Evolutionary conservation across 2,888 invertebrate species (phyloP).

Genomic region (Limnephilus marmoratus): DNA sequence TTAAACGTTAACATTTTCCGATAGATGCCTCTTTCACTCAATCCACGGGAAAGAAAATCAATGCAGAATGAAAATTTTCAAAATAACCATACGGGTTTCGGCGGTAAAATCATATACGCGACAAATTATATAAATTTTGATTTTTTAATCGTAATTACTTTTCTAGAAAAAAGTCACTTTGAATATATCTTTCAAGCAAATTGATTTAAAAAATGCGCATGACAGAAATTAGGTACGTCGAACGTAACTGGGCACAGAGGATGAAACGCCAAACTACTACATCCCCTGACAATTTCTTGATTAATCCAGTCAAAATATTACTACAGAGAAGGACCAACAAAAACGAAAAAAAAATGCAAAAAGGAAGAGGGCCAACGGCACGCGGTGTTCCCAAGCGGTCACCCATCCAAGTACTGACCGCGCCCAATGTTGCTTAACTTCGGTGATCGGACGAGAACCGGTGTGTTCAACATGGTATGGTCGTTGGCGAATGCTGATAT

Average conservation of each 20-base stretch:
- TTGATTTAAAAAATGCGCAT: too few species aligned
- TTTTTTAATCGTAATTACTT: too few species aligned
- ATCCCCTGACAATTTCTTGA: too few species aligned
- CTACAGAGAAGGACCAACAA: too few species aligned
- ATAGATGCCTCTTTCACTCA: not conserved
- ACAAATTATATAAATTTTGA: too few species aligned
- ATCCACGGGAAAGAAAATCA: not conserved
- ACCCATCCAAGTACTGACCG: constrained; percentile 73
- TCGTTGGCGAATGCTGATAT: constrained; percentile 69
- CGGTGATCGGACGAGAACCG: constrained; percentile 76
- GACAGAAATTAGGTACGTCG: too few species aligned
- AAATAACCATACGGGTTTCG: not conserved
- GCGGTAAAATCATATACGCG: too few species aligned
- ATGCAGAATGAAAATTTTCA: not conserved
- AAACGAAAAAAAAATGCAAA: not conserved
- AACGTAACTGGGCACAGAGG: too few species aligned
- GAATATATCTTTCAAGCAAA: too few species aligned
- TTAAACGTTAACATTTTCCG: not conserved
- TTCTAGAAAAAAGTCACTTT: too few species aligned
- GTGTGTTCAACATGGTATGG: constrained; percentile 73
- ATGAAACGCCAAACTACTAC: too few species aligned
- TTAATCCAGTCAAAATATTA: too few species aligned
- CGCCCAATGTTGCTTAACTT: constrained; percentile 72
- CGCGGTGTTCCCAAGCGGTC: constrained; percentile 72
- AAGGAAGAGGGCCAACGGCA: constrained; percentile 68